phyloP scores from a whole-genome alignment of 2,797 vertebrate genomes.

The Ciconia nigra region DNA sequence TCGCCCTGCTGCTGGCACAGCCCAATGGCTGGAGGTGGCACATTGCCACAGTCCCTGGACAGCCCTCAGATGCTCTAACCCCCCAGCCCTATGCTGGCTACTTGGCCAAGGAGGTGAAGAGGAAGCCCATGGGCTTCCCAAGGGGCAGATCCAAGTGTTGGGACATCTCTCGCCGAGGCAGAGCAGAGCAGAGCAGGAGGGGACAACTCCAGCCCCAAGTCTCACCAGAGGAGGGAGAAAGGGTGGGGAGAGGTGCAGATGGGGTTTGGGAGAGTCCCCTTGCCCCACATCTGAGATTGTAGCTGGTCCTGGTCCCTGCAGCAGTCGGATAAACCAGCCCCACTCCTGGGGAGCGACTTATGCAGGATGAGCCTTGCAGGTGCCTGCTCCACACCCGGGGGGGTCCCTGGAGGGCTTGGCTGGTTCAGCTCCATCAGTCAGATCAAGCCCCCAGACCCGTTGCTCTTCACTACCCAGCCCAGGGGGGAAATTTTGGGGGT shows the following conservation, averaged over 20 bases:
- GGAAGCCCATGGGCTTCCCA: neutral
- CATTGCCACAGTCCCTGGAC: rapidly evolving
- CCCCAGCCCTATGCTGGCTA: neutral
- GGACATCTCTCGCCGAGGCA: neutral
- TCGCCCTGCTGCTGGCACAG: neutral
- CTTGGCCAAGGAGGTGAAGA: neutral
- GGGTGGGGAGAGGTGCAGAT: neutral
- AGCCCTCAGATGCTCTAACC: rapidly evolving
- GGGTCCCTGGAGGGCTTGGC: too few relatives aligned
- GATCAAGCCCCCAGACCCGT: neutral
- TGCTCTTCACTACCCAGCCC: neutral
- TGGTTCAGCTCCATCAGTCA: neutral
- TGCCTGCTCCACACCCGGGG: neutral
- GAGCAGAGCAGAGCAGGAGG: neutral
- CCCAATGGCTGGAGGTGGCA: neutral
- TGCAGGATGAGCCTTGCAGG: neutral
- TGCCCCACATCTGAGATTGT: rapidly evolving
- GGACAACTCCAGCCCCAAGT: neutral
- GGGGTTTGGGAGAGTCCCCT: neutral
- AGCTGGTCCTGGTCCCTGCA: neutral
- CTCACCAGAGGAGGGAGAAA: neutral
- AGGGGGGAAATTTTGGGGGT: neutral
- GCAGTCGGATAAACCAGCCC: neutral
- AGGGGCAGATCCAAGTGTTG: neutral
- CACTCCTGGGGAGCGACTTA: rapidly evolving